phyloP scores from a whole-genome alignment of 2,113 vertebrate genomes.

The Lophotis ruficrista region DNA sequence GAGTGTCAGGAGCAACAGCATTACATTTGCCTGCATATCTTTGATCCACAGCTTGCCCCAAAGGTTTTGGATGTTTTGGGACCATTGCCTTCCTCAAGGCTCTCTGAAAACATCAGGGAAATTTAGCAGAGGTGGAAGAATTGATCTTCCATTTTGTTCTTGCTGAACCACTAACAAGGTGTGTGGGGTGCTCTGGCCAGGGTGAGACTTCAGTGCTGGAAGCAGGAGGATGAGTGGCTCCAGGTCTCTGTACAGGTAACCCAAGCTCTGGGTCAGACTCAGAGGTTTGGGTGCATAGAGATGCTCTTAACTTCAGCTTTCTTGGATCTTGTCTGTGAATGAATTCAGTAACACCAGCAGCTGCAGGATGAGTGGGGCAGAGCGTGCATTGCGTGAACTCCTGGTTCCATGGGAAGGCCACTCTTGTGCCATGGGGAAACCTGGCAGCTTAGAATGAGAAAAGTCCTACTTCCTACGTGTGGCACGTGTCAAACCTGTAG shows the following conservation, averaged over 20 bases:
- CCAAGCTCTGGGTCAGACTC: neutral
- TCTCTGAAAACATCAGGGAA: neutral
- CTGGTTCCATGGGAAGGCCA: neutral
- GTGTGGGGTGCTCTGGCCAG: neutral
- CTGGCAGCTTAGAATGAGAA: neutral
- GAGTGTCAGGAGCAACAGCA: neutral
- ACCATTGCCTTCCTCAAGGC: neutral
- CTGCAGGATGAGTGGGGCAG: neutral
- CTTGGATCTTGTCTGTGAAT: neutral
- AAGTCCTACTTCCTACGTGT: neutral
- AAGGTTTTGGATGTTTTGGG: neutral
- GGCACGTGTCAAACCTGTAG: neutral
- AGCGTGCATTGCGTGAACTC: accelerated
- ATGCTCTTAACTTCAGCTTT: neutral
- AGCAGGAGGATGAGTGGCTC: neutral
- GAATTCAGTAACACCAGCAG: neutral
- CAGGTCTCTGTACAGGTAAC: neutral
- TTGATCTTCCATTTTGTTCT: neutral
- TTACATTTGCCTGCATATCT: accelerated
- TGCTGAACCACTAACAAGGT: neutral
- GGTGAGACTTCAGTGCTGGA: neutral
- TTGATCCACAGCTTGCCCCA: neutral
- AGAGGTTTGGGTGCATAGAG: neutral
- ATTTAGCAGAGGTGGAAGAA: neutral
- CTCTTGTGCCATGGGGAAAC: neutral